Evolutionary conservation across 1,140 invertebrate species (phyloP).

Genomic region (Homalodisca vitripennis): DNA sequence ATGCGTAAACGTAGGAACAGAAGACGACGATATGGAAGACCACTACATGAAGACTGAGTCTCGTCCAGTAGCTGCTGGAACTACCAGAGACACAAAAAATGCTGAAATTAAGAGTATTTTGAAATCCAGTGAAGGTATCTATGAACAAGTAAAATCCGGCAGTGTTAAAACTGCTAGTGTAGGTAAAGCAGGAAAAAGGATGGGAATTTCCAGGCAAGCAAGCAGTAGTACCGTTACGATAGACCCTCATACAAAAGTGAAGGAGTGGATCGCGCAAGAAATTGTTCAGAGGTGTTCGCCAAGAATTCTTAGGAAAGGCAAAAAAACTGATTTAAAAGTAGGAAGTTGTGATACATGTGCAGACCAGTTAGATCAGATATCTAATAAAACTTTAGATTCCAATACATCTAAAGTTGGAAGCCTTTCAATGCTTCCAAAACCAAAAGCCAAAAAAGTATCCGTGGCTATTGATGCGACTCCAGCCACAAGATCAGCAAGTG

Average conservation of each 20-base stretch:
- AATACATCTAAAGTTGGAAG: slow-evolving; percentile 26
- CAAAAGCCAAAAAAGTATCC: slow-evolving; percentile 63
- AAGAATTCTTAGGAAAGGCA: slow-evolving; percentile 55
- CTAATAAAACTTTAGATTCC: slow-evolving; percentile 32
- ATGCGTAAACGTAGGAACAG: slow-evolving; percentile 39
- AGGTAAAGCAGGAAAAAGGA: slow-evolving; percentile 57
- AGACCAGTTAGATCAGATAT: slow-evolving; percentile 28
- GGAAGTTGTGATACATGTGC: slow-evolving; percentile 29
- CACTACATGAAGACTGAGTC: slow-evolving; percentile 39
- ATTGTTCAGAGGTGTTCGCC: slow-evolving; percentile 67
- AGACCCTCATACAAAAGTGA: slow-evolving; percentile 79
- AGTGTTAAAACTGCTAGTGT: slow-evolving; percentile 44
- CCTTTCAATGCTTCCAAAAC: slow-evolving; percentile 27
- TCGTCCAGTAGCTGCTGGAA: slow-evolving; percentile 47
- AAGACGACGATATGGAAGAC: slow-evolving; percentile 39
- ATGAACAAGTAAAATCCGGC: slow-evolving; percentile 53
- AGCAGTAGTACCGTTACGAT: slow-evolving; percentile 68
- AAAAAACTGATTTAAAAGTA: slow-evolving; percentile 35
- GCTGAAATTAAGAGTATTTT: slow-evolving; percentile 54
- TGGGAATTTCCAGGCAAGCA: slow-evolving; percentile 66
- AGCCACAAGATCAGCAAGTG: slow-evolving; percentile 63
- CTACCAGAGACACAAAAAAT: slow-evolving; percentile 50
- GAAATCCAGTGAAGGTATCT: slow-evolving; percentile 56
- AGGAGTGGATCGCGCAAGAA: slow-evolving; percentile 74
- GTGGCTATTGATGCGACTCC: slow-evolving; percentile 75